Evolutionary conservation across 1,140 invertebrate species (phyloP), one percentile per base, ranked within the genome.

Genomic region (Xylocopa sonorina): DNA sequence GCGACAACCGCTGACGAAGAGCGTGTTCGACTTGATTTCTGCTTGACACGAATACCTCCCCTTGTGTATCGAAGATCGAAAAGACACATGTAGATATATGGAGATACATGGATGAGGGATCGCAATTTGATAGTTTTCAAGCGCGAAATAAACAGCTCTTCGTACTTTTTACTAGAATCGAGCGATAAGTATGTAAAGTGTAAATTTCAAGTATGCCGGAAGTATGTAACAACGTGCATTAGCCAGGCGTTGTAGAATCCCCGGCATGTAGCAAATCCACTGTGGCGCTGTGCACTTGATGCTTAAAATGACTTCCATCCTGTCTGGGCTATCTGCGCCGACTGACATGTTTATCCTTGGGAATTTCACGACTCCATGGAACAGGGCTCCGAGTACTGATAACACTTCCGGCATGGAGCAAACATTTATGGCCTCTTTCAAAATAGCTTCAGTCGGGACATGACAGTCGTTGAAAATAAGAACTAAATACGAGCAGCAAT

Each of bases 241-340:
- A 75, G 46, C 48, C 21, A 41, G 34, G 6, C 41, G 46, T 74
- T 64, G 32, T 58, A 51, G 53, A 46, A 64, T 64, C 58, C n/a
- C 18, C n/a, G 38, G 60, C 27, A 75, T 29, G 48, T 51, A 34
- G 16, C 46, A 41, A 41, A 27, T 43, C 27, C 48, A 74, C 34
- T 66, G 63, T 43, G n/a, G 43, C 10, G 18, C 18, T 50, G 46
- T n/a, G 46, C 57, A 66, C 29, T 75, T 75, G 66, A 75, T 66
- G 46, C 72, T 53, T 27, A 43, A 66, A 75, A 75, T 43, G 48
- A 66, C 48, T 53, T 75, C 24, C 16, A 66, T 24, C 48, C 34
- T 75, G 72, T 66, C 72, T 64, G 48, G 55, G 43, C 38, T 75
- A 66, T 7, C 34, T 29, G 1, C 24, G 41, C 6, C 27, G 34